Evolutionary conservation across 2,797 vertebrate genomes (phyloP).

Genomic region (Xerus rutilus): DNA sequence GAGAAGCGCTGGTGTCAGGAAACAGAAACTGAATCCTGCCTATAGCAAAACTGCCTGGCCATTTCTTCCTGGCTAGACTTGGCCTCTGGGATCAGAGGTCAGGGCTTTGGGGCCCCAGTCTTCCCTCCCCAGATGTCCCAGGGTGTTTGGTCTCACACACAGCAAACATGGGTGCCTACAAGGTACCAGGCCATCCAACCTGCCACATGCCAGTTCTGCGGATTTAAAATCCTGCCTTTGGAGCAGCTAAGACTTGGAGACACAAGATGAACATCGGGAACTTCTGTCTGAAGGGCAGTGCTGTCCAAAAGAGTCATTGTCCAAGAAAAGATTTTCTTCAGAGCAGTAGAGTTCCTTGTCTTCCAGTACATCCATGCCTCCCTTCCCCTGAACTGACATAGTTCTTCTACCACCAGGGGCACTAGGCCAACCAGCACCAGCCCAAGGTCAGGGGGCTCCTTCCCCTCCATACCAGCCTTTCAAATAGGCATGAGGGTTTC

Average conservation of each 20-base stretch:
- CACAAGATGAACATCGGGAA: neutral
- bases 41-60: neutral
- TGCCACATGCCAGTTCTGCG: neutral
- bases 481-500: neutral
- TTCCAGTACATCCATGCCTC: neutral
- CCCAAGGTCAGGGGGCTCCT: neutral
- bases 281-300: neutral
- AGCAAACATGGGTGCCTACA: neutral
- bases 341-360: neutral
- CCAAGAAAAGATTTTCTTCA: neutral
- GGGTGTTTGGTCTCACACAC: neutral
- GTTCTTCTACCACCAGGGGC: neutral
- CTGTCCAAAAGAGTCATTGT: neutral
- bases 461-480: neutral
- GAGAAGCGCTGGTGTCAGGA: slow-evolving; percentile 46
- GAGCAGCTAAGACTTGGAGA: neutral
- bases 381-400: neutral
- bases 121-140: neutral
- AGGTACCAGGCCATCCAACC: neutral
- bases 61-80: neutral
- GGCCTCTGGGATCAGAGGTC: neutral
- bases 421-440: neutral
- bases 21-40: slow-evolving; percentile 79
- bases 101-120: neutral
- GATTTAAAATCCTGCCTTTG: slow-evolving; percentile 2